Percentiles rank a stretch among this genome's conserved stretches.
phyloP scores from a whole-genome alignment of 2,888 invertebrate species.

The Machimus atricapillus region DNA sequence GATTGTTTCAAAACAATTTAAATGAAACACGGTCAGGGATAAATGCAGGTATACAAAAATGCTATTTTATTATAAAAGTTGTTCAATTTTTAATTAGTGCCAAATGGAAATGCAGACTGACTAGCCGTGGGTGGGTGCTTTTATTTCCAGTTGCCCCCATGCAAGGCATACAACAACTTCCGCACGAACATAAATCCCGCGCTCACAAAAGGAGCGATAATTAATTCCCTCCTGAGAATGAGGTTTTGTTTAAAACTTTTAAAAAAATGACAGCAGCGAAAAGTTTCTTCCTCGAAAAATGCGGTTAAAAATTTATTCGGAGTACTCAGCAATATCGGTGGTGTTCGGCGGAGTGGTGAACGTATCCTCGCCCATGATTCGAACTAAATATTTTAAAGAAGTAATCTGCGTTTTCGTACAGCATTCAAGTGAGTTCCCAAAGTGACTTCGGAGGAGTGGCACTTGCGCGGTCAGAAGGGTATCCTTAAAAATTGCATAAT shows the following conservation, averaged over 20 bases:
- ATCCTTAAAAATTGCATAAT: constrained; percentile 16
- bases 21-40: neutral
- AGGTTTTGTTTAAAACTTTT: neutral
- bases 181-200: neutral
- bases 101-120: neutral
- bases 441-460: neutral
- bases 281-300: neutral
- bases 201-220: neutral
- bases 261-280: neutral
- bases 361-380: neutral
- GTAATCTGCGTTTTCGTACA: neutral
- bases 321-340: neutral
- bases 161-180: neutral
- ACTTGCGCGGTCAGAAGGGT: neutral
- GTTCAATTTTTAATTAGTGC: neutral
- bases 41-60: neutral
- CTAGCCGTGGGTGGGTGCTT: neutral
- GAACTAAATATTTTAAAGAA: constrained; percentile 1
- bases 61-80: neutral
- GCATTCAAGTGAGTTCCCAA: neutral
- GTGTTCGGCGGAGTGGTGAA: neutral
- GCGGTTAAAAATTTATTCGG: constrained; percentile 8
- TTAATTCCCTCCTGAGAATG: neutral
- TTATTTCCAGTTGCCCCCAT: neutral
- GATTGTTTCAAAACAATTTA: neutral